These are phyloP conservation scores for Neoscelio sp. DNA, from an alignment of 2,888 invertebrate genomes.

Conservation along the genomic window DNA sequence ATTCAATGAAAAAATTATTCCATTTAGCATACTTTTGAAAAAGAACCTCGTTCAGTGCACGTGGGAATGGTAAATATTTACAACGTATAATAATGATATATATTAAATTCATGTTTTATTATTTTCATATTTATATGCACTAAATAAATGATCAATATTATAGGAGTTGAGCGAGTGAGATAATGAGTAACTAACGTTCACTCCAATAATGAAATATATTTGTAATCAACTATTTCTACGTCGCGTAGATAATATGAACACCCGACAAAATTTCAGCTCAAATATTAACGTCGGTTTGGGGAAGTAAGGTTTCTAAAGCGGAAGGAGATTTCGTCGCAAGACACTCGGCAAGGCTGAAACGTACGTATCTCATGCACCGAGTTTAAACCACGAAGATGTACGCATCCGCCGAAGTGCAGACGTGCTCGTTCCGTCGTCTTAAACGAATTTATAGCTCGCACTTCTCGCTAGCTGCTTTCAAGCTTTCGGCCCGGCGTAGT, in stretches of 20 bases:
- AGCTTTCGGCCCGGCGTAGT: conserved; percentile 13
- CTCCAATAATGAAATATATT: conserved; percentile 8
- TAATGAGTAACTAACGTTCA: conserved; percentile 2
- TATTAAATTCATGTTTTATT: too few species aligned
- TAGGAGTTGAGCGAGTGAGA: not conserved
- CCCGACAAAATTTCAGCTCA: conserved; percentile 25
- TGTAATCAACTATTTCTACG: too few species aligned
- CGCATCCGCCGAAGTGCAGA: conserved; percentile 54
- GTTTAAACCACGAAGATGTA: conserved; percentile 47
- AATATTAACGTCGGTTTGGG: conserved; percentile 34
- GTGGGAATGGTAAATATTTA: too few species aligned
- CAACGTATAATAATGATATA: too few species aligned
- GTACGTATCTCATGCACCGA: conserved; percentile 46
- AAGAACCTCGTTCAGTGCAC: too few species aligned
- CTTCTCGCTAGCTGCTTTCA: conserved; percentile 19
- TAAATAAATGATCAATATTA: not conserved
- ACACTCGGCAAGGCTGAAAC: conserved; percentile 32
- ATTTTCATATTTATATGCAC: too few species aligned
- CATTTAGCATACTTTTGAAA: too few species aligned
- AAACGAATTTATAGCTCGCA: conserved; percentile 51
- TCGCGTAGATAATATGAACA: conserved; percentile 7
- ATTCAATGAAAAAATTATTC: too few species aligned
- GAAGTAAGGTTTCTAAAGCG: conserved; percentile 13
- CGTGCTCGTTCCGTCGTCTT: conserved; percentile 53
- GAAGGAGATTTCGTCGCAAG: conserved; percentile 23